Evolutionary conservation across 2,113 vertebrate genomes (phyloP).

Genomic region (Tautogolabrus adspersus): DNA sequence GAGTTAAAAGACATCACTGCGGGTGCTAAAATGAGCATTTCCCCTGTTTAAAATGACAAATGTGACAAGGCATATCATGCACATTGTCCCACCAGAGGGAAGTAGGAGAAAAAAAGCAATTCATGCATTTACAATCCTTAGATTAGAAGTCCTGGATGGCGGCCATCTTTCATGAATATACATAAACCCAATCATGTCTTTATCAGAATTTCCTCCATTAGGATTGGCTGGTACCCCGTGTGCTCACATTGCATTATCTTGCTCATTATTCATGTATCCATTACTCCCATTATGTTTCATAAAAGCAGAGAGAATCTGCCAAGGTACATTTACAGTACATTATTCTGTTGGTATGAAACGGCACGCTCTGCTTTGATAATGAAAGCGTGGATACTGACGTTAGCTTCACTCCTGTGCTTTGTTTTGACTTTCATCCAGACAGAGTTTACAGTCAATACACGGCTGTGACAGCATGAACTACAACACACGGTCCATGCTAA

Average conservation of each 20-base stretch:
- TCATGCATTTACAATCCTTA: constrained; percentile 68
- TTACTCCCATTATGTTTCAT: constrained; percentile 25
- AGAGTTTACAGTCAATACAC: constrained; percentile 46
- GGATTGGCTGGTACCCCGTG: constrained; percentile 4
- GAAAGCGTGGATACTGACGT: not conserved
- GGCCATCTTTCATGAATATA: constrained; percentile 54
- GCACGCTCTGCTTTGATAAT: constrained; percentile 15
- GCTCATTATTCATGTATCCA: constrained; percentile 49
- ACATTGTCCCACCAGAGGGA: constrained; percentile 25
- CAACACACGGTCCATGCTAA: not conserved
- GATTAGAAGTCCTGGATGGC: constrained; percentile 46
- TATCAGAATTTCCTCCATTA: constrained; percentile 34
- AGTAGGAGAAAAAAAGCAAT: constrained; percentile 32
- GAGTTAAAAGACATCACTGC: constrained; percentile 21
- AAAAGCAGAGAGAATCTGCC: constrained; percentile 41
- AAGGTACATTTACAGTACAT: constrained; percentile 27
- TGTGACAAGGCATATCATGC: constrained; percentile 9
- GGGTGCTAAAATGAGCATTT: constrained; percentile 8
- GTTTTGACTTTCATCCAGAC: constrained; percentile 16
- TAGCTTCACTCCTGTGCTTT: not conserved
- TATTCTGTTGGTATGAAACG: not conserved
- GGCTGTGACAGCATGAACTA: not conserved
- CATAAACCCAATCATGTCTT: constrained; percentile 48
- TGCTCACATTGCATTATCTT: constrained; percentile 16
- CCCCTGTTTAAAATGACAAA: constrained; percentile 27